These are phyloP conservation scores for Gymnarchus niloticus DNA, from an alignment of 2,113 vertebrate species.

Conservation along the genomic window DNA sequence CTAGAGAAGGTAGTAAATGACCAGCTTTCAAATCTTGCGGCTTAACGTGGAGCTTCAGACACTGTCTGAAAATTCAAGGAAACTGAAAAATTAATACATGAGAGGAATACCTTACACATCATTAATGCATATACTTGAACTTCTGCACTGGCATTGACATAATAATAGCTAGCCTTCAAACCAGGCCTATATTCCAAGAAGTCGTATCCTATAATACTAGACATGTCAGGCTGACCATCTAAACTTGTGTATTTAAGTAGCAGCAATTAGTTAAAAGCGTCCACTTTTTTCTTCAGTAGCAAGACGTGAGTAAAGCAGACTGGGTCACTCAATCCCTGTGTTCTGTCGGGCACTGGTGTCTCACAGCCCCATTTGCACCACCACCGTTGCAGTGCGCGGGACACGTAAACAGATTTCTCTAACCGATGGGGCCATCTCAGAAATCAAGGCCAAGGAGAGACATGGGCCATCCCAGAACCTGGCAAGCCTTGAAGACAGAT, in stretches of 20 bases:
- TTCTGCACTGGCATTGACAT: neutral
- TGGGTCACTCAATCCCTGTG: slow-evolving; percentile 3
- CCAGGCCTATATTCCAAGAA: neutral
- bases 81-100: neutral
- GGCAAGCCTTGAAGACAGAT: neutral
- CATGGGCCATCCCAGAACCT: neutral
- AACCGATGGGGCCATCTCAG: no score
- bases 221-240: neutral
- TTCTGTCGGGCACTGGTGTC: neutral
- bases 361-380: neutral
- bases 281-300: neutral
- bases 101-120: neutral
- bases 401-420: slow-evolving; percentile 15
- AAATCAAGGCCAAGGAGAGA: no score
- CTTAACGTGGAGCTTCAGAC: neutral
- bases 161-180: neutral
- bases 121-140: neutral
- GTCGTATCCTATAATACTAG: neutral
- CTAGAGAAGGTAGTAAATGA: neutral
- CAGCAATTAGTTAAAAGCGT: neutral
- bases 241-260: neutral
- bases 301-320: neutral
- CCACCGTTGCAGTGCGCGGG: neutral
- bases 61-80: neutral
- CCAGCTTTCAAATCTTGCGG: neutral